These are phyloP conservation scores for Atta cephalotes DNA, from an alignment of 1,140 invertebrate species.

Conservation along the genomic window DNA sequence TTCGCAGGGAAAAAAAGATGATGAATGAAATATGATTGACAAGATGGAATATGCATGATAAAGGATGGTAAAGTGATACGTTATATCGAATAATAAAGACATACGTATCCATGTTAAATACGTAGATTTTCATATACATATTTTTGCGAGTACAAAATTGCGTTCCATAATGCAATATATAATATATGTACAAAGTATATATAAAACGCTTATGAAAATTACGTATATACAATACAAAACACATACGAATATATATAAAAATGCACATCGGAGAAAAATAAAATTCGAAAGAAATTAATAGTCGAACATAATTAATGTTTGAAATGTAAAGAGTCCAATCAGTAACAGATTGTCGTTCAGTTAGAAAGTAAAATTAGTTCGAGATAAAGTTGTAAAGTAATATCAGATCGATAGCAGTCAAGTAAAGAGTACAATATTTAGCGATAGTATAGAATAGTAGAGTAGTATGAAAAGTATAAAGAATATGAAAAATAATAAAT, in stretches of 20 bases:
- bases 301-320: slow-evolving; percentile 20
- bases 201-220: slow-evolving; percentile 7
- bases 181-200: slow-evolving; percentile 26
- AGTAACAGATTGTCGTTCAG: slow-evolving; percentile 1
- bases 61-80: slow-evolving; percentile 2
- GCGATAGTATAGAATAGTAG: not conserved
- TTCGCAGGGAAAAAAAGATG: slow-evolving; percentile 46
- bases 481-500: not conserved
- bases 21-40: slow-evolving; percentile 63
- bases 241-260: slow-evolving; percentile 1
- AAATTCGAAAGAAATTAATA: not conserved
- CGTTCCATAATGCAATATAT: slow-evolving; percentile 11
- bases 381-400: slow-evolving; percentile 14
- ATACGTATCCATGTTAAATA: slow-evolving; percentile 17
- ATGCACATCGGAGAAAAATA: slow-evolving; percentile 15
- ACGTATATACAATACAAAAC: slow-evolving; percentile 21
- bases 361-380: slow-evolving; percentile 12
- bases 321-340: not conserved
- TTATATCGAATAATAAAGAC: slow-evolving; percentile 23
- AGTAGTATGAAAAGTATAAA: slow-evolving; percentile 5
- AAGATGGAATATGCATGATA: not conserved
- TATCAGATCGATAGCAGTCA: slow-evolving; percentile 18
- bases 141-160: slow-evolving; percentile 34
- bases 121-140: slow-evolving; percentile 44
- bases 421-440: not conserved